Evolutionary conservation across 1,140 invertebrate genomes (phyloP).

Genomic region (Nasonia giraulti): DNA sequence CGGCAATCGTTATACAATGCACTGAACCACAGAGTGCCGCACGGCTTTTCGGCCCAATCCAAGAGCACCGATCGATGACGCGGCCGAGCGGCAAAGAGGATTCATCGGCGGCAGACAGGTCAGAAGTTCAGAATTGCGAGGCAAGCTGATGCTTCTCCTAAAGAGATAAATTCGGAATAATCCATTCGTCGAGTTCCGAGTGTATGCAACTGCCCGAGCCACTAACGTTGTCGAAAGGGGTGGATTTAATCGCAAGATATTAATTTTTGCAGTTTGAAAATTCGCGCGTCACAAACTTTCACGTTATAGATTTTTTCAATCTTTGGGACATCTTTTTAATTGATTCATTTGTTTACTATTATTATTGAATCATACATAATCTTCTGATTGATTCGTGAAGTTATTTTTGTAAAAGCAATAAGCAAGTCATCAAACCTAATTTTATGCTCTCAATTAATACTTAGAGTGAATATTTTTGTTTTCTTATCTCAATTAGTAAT

Average conservation of each 20-base stretch:
- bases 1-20: not conserved
- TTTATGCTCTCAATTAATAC: too few relatives aligned
- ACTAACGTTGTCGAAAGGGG: slow-evolving; percentile 31
- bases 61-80: slow-evolving; percentile 56
- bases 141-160: slow-evolving; percentile 8
- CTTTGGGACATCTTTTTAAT: not conserved
- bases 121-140: slow-evolving; percentile 58
- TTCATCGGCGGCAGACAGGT: slow-evolving; percentile 58
- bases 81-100: slow-evolving; percentile 59
- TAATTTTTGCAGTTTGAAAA: slow-evolving; percentile 21
- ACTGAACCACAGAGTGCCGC: slow-evolving; percentile 16
- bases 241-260: slow-evolving; percentile 42
- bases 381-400: not conserved
- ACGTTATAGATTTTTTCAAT: not conserved
- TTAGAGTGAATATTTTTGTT: not conserved
- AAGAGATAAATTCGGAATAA: slow-evolving; percentile 63
- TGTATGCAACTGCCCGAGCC: not conserved
- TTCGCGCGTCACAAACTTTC: slow-evolving; percentile 6
- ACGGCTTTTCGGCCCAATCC: slow-evolving; percentile 52
- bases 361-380: not conserved
- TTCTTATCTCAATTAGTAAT: not conserved
- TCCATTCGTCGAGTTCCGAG: slow-evolving; percentile 45
- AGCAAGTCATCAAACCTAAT: too few relatives aligned
- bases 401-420: too few relatives aligned
- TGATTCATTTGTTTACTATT: not conserved